phyloP scores from a whole-genome alignment of 1,140 invertebrate genomes.

The Diorhabda elongata region DNA sequence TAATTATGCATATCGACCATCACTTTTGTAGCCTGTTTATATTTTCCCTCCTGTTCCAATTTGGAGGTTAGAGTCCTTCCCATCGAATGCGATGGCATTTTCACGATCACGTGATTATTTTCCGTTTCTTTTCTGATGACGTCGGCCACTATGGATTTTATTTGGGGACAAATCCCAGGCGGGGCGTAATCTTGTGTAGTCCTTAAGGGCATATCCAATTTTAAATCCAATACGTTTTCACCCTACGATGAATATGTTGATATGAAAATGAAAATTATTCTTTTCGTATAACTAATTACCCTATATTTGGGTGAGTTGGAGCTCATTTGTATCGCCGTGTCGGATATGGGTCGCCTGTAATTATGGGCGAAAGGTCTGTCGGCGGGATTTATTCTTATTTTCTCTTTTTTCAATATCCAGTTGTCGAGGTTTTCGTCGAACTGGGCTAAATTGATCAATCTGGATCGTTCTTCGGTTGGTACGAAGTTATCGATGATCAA shows the following conservation, averaged over 20 bases:
- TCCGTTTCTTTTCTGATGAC: conserved; percentile 42
- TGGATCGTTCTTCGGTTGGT: conserved; percentile 81
- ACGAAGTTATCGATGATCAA: conserved; percentile 97
- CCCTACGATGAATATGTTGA: conserved; percentile 61
- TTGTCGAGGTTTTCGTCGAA: conserved; percentile 88
- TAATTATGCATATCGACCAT: conserved; percentile 47
- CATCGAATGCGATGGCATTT: conserved; percentile 38
- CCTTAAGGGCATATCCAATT: conserved; percentile 73
- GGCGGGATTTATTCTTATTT: conserved; percentile 31
- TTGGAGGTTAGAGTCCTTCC: conserved; percentile 37
- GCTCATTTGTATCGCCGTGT: conserved; percentile 63
- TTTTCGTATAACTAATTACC: conserved; percentile 22
- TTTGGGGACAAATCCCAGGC: conserved; percentile 42
- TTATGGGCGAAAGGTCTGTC: conserved; percentile 43
- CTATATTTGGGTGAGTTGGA: conserved; percentile 34
- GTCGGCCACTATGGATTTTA: conserved; percentile 42
- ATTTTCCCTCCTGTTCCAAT: conserved; percentile 42
- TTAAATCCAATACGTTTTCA: conserved; percentile 80
- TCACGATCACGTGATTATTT: conserved; percentile 40
- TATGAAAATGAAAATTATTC: not conserved
- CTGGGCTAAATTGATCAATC: conserved; percentile 69
- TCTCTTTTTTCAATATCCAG: conserved; percentile 59
- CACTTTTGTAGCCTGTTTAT: conserved; percentile 40
- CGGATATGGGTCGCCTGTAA: conserved; percentile 61
- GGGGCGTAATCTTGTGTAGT: conserved; percentile 71